These are phyloP conservation scores for Drosophila anomelani DNA, from an alignment of 2,888 invertebrate genomes.

Conservation along the genomic window DNA sequence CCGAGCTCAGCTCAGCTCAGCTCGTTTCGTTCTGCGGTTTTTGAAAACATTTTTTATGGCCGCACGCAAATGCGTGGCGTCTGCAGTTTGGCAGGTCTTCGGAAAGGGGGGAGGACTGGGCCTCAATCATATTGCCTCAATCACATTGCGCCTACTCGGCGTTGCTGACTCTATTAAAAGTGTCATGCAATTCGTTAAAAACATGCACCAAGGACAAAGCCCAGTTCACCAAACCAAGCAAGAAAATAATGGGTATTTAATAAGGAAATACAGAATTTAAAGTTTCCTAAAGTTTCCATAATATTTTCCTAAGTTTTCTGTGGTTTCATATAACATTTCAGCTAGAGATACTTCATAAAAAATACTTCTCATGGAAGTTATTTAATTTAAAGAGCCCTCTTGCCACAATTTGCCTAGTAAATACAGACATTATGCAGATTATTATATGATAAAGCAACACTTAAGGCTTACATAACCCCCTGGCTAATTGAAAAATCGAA, in stretches of 20 bases:
- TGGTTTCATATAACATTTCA: not conserved
- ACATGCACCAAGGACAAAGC: constrained; percentile 18
- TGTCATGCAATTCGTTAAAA: constrained; percentile 57
- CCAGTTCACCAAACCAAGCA: not conserved
- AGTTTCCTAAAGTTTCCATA: not conserved
- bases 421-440: not conserved
- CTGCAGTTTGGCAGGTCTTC: constrained; percentile 54
- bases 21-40: constrained; percentile 51
- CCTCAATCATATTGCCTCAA: constrained; percentile 31
- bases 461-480: constrained; percentile 14
- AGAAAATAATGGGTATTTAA: not conserved
- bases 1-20: constrained; percentile 1
- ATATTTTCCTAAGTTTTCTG: not conserved
- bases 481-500: constrained; percentile 19
- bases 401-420: not conserved
- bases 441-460: not conserved
- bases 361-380: too few species aligned
- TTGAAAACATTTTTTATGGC: constrained; percentile 48
- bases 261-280: not conserved
- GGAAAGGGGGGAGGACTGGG: not conserved
- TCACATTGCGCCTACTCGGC: constrained; percentile 56
- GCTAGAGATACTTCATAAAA: not conserved
- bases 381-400: not conserved
- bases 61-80: constrained; percentile 66
- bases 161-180: constrained; percentile 70